Conservation (phyloP, 2,888 invertebrate species). For the Eupithecia subfuscata region DNA sequence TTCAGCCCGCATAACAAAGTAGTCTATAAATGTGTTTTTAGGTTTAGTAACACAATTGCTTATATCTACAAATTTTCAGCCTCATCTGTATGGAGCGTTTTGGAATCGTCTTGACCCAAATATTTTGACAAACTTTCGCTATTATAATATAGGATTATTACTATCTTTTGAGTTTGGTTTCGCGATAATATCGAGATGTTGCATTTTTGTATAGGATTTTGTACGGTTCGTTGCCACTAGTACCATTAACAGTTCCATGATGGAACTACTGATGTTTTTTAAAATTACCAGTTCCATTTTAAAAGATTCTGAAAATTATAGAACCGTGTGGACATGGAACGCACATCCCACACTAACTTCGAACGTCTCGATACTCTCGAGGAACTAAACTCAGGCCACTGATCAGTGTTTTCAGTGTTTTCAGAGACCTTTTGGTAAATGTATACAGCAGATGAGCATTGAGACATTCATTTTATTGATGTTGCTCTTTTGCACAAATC, state of each 20-base stretch:
- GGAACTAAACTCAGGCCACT: background rate
- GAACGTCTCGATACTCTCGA: background rate
- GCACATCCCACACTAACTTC: background rate
- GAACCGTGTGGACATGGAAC: too few relatives aligned
- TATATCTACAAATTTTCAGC: background rate
- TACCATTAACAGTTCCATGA: too few relatives aligned
- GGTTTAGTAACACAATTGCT: background rate
- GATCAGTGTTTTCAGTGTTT: background rate
- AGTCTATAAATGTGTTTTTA: background rate
- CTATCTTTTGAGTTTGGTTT: background rate
- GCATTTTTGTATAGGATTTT: background rate
- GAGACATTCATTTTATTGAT: background rate
- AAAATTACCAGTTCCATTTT: too few relatives aligned
- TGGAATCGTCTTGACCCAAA: background rate
- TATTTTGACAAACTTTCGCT: background rate
- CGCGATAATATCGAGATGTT: background rate
- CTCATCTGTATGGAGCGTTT: background rate
- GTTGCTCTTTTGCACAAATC: background rate
- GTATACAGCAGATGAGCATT: too few relatives aligned
- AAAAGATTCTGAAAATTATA: too few relatives aligned
- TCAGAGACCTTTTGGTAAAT: background rate
- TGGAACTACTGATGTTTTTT: too few relatives aligned
- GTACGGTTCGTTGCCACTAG: too few relatives aligned
- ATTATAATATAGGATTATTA: too few relatives aligned
- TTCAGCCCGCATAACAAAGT: background rate